Evolutionary conservation across 2,797 vertebrate genomes (phyloP).

Genomic region (Sibirionetta formosa): DNA sequence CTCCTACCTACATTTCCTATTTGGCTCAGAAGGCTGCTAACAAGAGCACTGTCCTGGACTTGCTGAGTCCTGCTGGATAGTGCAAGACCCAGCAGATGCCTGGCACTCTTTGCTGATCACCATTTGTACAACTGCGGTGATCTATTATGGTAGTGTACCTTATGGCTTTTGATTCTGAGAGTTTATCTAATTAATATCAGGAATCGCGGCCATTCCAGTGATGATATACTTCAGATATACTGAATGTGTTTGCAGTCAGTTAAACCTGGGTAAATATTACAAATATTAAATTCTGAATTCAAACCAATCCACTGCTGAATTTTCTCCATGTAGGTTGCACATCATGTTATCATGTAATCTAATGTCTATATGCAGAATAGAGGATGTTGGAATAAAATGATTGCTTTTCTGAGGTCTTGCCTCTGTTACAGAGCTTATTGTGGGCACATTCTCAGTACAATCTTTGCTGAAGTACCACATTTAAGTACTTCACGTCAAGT

Average conservation of each 20-base stretch:
- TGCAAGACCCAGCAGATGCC: neutral
- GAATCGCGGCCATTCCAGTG: neutral
- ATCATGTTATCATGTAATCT: neutral
- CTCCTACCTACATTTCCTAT: neutral
- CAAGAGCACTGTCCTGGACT: neutral
- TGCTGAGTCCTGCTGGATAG: neutral
- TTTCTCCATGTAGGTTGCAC: neutral
- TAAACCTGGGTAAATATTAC: neutral
- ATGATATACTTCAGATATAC: neutral
- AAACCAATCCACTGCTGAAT: neutral
- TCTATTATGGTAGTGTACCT: fast-evolving
- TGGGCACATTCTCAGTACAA: neutral
- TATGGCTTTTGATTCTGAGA: neutral
- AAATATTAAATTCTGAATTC: neutral
- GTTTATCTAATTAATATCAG: neutral
- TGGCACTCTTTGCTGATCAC: neutral
- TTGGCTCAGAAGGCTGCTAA: neutral
- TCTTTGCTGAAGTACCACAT: neutral
- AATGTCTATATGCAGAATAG: fast-evolving
- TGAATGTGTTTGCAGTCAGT: neutral
- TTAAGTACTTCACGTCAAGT: neutral
- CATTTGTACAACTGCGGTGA: neutral
- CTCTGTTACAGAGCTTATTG: neutral
- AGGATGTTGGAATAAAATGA: neutral
- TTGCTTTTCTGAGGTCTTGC: neutral